These are phyloP conservation scores for Myzus persicae DNA, from an alignment of 1,140 invertebrate species.

Conservation along the genomic window DNA sequence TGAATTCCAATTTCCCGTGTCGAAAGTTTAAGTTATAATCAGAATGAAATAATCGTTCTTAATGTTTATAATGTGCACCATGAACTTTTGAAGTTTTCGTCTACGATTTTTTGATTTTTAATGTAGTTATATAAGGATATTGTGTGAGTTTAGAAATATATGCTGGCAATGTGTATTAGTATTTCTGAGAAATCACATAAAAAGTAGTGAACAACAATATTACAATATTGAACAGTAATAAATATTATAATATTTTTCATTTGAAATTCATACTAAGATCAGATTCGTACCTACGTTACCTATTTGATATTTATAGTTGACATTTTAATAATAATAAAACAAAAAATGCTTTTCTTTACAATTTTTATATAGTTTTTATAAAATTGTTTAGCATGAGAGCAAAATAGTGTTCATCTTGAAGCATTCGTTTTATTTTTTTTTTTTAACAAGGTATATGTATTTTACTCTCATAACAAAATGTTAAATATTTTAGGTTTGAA, in stretches of 20 bases:
- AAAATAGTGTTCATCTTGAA: background rate
- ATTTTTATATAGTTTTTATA: background rate
- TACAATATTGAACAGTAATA: background rate
- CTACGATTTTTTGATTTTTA: background rate
- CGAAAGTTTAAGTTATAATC: background rate
- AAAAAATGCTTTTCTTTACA: background rate
- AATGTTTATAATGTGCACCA: background rate
- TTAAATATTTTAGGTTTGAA: background rate
- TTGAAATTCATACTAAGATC: background rate
- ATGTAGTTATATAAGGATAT: too few species aligned
- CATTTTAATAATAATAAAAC: too few species aligned
- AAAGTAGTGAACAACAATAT: background rate
- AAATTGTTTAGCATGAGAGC: background rate
- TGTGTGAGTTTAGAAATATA: background rate
- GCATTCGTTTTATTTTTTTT: background rate
- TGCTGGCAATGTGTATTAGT: background rate
- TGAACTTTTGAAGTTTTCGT: background rate
- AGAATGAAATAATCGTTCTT: background rate
- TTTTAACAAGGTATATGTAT: background rate
- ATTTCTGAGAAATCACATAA: background rate
- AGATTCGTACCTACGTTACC: background rate
- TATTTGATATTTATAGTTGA: too few species aligned
- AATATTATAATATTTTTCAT: background rate
- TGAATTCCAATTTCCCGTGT: background rate
- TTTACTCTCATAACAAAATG: background rate